phyloP scores from a whole-genome alignment of 2,113 vertebrate genomes.

The Amblyopsis rosae region DNA sequence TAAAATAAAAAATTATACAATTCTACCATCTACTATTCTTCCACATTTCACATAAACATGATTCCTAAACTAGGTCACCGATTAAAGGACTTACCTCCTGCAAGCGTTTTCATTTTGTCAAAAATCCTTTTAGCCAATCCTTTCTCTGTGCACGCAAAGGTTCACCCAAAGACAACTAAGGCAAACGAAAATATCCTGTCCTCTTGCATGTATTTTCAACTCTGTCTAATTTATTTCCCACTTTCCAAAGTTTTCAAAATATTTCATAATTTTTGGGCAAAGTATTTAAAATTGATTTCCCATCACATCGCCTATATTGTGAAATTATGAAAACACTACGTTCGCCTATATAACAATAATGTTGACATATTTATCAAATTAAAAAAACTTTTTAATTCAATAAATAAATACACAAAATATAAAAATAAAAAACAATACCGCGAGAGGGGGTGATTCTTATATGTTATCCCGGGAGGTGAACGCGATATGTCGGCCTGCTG shows the following conservation, averaged over 20 bases:
- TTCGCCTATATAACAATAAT: neutral
- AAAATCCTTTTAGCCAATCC: slow-evolving; percentile 39
- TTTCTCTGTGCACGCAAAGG: slow-evolving; percentile 27
- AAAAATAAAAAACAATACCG: neutral
- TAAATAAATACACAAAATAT: neutral
- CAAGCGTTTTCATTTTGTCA: slow-evolving; percentile 51
- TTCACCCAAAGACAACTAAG: slow-evolving; percentile 26
- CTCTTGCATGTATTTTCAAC: neutral
- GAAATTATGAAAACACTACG: slow-evolving; percentile 2
- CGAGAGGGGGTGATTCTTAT: too few species aligned
- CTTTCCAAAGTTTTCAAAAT: neutral
- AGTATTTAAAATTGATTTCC: slow-evolving; percentile 3
- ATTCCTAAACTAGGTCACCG: slow-evolving; percentile 1
- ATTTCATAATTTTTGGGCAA: slow-evolving; percentile 12
- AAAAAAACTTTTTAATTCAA: neutral
- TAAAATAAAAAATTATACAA: neutral
- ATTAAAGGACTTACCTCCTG: slow-evolving; percentile 52
- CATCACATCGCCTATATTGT: neutral
- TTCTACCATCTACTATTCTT: too few species aligned
- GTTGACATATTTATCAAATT: too few species aligned
- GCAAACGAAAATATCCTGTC: neutral
- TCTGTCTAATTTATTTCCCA: neutral
- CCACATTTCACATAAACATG: neutral
- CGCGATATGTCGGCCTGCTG: slow-evolving; percentile 10
- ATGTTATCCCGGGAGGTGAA: neutral